A percentile compares a stretch with the other conserved stretches of the same genome.
Evolutionary conservation across 2,888 invertebrate genomes (phyloP).

Genomic region (Trichacis sp.): DNA sequence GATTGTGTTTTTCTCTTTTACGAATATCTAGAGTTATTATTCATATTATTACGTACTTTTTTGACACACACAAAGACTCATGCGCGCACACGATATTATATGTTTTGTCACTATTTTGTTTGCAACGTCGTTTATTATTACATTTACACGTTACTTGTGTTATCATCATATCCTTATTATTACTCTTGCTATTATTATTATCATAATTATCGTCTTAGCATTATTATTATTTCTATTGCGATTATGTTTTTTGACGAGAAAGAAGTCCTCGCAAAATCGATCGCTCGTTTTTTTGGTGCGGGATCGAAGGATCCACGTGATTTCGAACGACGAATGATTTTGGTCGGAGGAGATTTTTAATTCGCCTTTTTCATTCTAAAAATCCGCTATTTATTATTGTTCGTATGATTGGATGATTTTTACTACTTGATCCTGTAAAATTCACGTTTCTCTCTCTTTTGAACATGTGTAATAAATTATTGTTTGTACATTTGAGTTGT

Average conservation of each 20-base stretch:
- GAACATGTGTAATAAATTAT: constrained; percentile 63
- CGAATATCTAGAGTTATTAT: neutral
- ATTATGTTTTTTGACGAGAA: constrained; percentile 36
- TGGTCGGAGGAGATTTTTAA: constrained; percentile 27
- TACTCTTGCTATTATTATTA: constrained; percentile 41
- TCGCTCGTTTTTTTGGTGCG: constrained; percentile 7
- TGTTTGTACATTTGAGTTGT: constrained; percentile 61
- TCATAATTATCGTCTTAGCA: constrained; percentile 29
- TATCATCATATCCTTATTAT: constrained; percentile 16
- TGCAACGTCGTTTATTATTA: constrained; percentile 38
- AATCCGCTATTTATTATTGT: constrained; percentile 59
- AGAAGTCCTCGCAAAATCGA: constrained; percentile 29
- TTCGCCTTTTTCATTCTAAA: constrained; percentile 47
- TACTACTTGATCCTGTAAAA: constrained; percentile 53
- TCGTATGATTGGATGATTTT: constrained; percentile 51
- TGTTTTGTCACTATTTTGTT: constrained; percentile 41
- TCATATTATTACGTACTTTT: too few species aligned
- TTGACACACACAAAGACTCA: too few species aligned
- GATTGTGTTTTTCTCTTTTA: constrained; percentile 53
- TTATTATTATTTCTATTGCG: constrained; percentile 27
- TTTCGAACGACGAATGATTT: constrained; percentile 23
- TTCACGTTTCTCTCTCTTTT: constrained; percentile 49
- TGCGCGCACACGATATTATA: constrained; percentile 29
- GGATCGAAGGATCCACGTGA: neutral
- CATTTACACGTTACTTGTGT: neutral